Conservation (phyloP, 2,797 vertebrate species). For the Knipowitschia caucasica region DNA sequence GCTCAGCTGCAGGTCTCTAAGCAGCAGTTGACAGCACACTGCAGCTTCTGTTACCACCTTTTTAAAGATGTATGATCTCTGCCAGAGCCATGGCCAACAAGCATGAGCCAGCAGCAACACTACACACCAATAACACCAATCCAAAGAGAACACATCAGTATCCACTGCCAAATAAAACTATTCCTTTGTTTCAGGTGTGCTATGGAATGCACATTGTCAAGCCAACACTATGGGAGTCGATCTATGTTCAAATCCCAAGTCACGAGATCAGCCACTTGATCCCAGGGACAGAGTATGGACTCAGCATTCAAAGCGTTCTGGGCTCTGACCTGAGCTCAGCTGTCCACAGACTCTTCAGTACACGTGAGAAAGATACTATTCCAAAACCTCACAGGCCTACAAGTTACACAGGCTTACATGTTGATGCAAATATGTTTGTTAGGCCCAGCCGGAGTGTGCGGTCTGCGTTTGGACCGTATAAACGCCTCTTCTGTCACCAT, state of each 20-base stretch:
- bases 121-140: neutral
- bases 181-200: conserved; percentile 64
- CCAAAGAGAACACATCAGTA: neutral
- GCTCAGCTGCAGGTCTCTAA: conserved; percentile 76
- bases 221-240: conserved; percentile 52
- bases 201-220: conserved; percentile 52
- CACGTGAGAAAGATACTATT: conserved; percentile 73
- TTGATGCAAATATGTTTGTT: conserved; percentile 31
- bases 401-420: neutral
- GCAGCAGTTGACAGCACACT: conserved; percentile 70
- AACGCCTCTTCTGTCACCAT: conserved; percentile 76
- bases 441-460: conserved; percentile 80
- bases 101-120: conserved; percentile 55
- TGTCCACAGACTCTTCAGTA: conserved; percentile 71
- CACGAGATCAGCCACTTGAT: conserved; percentile 75
- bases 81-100: conserved; percentile 38
- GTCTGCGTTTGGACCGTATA: conserved; percentile 63
- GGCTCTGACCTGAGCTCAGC: conserved; percentile 71
- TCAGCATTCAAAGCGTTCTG: conserved; percentile 80
- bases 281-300: conserved; percentile 79
- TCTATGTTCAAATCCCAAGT: conserved; percentile 56
- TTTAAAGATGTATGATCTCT: conserved; percentile 86
- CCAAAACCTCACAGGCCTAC: neutral
- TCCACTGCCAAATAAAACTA: neutral
- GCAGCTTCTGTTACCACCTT: conserved; percentile 83